Percentiles rank a stretch among this genome's conserved stretches.
phyloP scores from a whole-genome alignment of 1,140 invertebrate genomes.

The Liolophura sinensis region DNA sequence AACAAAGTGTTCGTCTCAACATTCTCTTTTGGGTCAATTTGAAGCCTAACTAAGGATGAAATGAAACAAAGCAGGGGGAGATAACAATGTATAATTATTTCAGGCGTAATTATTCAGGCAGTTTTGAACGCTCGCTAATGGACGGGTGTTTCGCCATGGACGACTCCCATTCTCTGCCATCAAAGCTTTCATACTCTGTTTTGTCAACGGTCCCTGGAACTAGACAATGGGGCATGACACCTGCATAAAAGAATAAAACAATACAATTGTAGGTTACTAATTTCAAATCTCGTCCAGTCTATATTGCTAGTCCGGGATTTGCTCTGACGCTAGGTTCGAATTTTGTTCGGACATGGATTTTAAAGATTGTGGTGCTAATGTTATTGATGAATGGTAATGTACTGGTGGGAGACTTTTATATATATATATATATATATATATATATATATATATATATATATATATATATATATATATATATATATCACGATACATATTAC shows the following conservation, averaged over 20 bases:
- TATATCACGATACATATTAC: too few species aligned
- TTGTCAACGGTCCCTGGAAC: constrained; percentile 57
- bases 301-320: neutral
- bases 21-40: too few species aligned
- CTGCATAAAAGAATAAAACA: constrained; percentile 34
- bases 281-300: neutral
- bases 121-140: constrained; percentile 27
- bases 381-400: neutral
- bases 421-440: too few species aligned
- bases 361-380: neutral
- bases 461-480: too few species aligned
- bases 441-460: too few species aligned
- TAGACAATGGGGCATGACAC: constrained; percentile 61
- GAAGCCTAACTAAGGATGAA: too few species aligned
- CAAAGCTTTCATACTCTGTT: constrained; percentile 52
- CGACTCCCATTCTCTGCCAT: constrained; percentile 63
- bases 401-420: too few species aligned
- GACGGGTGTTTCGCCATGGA: constrained; percentile 35
- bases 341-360: neutral
- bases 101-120: too few species aligned
- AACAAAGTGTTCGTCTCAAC: too few species aligned
- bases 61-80: too few species aligned
- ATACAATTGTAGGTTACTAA: neutral
- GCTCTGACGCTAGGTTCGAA: neutral
- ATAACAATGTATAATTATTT: too few species aligned